Base-by-base conservation (phyloP, 2,797 vertebrate genomes). In the Alca torda region DNA sequence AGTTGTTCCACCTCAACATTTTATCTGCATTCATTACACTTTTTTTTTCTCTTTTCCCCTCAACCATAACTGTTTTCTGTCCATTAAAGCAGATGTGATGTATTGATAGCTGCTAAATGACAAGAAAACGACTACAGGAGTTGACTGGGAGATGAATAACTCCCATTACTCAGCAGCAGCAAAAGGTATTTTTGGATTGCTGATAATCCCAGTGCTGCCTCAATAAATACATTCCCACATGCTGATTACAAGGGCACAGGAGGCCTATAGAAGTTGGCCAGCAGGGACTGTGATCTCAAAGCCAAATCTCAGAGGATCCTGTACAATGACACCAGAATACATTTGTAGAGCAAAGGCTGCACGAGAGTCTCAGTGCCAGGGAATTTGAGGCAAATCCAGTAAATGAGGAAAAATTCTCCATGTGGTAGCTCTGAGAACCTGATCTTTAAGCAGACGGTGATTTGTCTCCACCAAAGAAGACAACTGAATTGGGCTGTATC, bases 11-110 rank as follows among this genome's bases (percentile, higher is more conserved):
- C 39, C 21, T 68, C 48, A 63, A 51, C 15, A 35, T 83, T 77
- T 91, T 68, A 65, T n/a, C 61, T 61, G 57, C 30, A 8, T 67
- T 75, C 12, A 41, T 50, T 70, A 53, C 1, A 4, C 10, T 31
- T 41, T 9, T 8, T 2, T 5, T 1, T 3, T 28, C n/a, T 4
- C 9, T 57, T 41, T 43, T 5, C 1, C 2, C 25, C 8, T 43
- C 18, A 85, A 4, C 31, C 0, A 3, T 54, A 59, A 37, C 18
- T 59, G 37, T 30, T 65, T 51, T 63, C 33, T 88, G 16, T 17
- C 41, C 37, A 8, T 81, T 68, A 68, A 84, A 75, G 79, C 28
- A 88, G 45, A 88, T n/a, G 25, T 31, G 23, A 46, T 72, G 45
- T 16, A 30, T n/a, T 86, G 63, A 53, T 28, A 75, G 50, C 53